Conservation (phyloP, 53 echinoderm and acorn worm genomes). For the Temnopleurus reevesii region DNA sequence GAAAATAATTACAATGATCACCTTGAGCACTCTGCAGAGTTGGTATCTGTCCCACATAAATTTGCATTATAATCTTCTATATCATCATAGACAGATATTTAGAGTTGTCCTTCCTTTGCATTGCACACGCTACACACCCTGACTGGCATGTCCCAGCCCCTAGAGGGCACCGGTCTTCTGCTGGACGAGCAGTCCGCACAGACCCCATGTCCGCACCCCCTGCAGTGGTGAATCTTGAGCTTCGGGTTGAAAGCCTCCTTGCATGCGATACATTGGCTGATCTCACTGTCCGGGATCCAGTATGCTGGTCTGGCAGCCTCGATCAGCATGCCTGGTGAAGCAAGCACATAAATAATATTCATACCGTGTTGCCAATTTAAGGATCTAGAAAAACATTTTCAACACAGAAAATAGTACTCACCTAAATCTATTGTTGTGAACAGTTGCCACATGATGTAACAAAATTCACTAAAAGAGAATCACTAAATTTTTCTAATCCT, state of each 20-base stretch:
- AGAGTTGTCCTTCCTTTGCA: conserved; percentile 77
- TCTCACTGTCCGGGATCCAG: conserved; percentile 92
- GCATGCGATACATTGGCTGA: conserved; percentile 80
- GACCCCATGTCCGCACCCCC: conserved; percentile 89
- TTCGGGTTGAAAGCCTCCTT: conserved; percentile 76
- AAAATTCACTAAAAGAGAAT: too few species aligned
- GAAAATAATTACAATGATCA: too few species aligned
- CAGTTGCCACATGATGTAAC: too few species aligned
- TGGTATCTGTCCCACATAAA: too few species aligned
- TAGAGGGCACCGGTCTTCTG: conserved; percentile 81
- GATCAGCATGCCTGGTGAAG: conserved; percentile 63
- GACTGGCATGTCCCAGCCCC: conserved; percentile 96
- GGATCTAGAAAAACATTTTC: too few species aligned
- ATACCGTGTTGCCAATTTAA: neutral
- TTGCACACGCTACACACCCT: conserved; percentile 80
- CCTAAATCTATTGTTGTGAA: too few species aligned
- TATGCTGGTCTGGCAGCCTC: conserved; percentile 95
- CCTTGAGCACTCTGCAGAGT: too few species aligned
- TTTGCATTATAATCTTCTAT: too few species aligned
- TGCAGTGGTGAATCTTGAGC: conserved; percentile 89
- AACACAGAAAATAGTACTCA: too few species aligned
- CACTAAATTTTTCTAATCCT: too few species aligned
- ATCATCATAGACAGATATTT: neutral
- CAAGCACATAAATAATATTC: neutral
- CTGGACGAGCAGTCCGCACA: conserved; percentile 80